phyloP scores from a whole-genome alignment of 2,797 vertebrate genomes.

The Orestias chungarensis region DNA sequence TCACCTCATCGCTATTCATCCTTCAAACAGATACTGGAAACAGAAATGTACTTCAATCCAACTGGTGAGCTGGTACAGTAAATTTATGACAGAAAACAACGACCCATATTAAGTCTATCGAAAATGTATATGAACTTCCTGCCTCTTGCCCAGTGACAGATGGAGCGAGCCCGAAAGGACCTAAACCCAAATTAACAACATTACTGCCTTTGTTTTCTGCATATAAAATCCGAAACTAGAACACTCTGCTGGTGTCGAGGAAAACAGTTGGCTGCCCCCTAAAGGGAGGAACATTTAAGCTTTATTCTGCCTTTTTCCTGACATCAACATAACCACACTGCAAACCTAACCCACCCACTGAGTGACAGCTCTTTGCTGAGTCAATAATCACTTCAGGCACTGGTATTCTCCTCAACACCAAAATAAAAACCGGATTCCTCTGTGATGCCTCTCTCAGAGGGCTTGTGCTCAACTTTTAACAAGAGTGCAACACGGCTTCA shows the following conservation, averaged over 20 bases:
- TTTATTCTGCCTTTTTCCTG: neutral
- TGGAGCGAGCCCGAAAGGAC: too few species aligned
- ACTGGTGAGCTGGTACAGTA: too few species aligned
- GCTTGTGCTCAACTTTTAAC: neutral
- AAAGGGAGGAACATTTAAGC: neutral
- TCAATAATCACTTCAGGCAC: slow-evolving; percentile 1
- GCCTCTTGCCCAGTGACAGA: too few species aligned
- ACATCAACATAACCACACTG: neutral
- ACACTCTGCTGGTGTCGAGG: neutral
- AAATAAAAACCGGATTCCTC: neutral
- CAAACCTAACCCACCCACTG: neutral
- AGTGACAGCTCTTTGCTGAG: neutral
- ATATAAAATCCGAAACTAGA: neutral
- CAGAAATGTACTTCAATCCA: too few species aligned
- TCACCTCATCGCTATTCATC: too few species aligned
- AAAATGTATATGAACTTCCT: too few species aligned
- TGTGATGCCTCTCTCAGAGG: neutral
- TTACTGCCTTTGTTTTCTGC: neutral
- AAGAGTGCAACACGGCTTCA: neutral
- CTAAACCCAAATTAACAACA: neutral
- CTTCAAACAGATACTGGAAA: too few species aligned
- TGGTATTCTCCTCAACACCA: neutral
- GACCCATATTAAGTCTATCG: too few species aligned
- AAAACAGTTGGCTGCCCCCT: neutral
- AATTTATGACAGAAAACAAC: too few species aligned